phyloP scores from a whole-genome alignment of 2,888 invertebrate genomes.

The Epirrhoe tristata region DNA sequence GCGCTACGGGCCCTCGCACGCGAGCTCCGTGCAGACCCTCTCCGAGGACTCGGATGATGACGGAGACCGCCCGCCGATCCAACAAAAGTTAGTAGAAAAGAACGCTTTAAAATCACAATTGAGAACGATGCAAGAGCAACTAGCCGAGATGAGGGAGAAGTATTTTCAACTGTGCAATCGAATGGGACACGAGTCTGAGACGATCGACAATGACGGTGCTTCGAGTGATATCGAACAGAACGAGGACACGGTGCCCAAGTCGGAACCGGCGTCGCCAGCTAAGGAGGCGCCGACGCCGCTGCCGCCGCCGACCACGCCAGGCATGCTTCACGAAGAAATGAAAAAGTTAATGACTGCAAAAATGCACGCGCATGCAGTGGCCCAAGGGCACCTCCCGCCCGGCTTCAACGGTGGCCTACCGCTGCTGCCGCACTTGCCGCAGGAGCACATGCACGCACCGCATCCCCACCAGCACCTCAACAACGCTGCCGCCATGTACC shows the following conservation, averaged over 20 bases:
- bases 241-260: constrained; percentile 82
- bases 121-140: constrained; percentile 94
- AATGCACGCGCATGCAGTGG: constrained; percentile 84
- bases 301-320: constrained; percentile 74
- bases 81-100: constrained; percentile 94
- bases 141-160: constrained; percentile 96
- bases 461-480: constrained; percentile 86
- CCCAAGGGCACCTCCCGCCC: constrained; percentile 85
- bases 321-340: constrained; percentile 87
- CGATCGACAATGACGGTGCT: constrained; percentile 90
- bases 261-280: constrained; percentile 85
- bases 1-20: constrained; percentile 82
- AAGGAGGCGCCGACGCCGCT: constrained; percentile 82
- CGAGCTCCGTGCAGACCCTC: constrained; percentile 75
- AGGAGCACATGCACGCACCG: constrained; percentile 83
- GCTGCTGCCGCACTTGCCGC: constrained; percentile 84
- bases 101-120: constrained; percentile 94
- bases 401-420: constrained; percentile 86
- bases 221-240: constrained; percentile 89
- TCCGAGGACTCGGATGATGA: constrained; percentile 92
- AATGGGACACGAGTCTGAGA: constrained; percentile 92
- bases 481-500: constrained; percentile 90
- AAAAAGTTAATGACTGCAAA: constrained; percentile 88
- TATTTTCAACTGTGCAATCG: constrained; percentile 94
- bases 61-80: constrained; percentile 90